phyloP scores from a whole-genome alignment of 2,113 vertebrate genomes.

The Xenotilapia flavipinnis region DNA sequence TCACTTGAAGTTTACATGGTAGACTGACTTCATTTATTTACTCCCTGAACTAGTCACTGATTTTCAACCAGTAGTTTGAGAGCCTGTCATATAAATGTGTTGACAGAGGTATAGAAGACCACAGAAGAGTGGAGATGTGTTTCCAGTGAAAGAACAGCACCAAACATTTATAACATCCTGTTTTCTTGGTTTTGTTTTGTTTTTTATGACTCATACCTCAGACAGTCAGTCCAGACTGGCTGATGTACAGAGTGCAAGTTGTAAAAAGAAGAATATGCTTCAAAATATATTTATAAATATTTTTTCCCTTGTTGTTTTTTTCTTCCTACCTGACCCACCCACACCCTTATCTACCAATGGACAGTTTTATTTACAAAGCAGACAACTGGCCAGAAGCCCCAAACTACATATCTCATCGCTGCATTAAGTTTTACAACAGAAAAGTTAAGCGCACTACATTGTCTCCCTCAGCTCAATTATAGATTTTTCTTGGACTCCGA shows the following conservation, averaged over 20 bases:
- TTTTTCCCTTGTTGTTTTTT: background rate
- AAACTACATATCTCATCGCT: background rate
- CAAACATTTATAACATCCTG: background rate
- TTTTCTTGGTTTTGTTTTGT: background rate
- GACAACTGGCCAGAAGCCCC: background rate
- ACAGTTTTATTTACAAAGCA: background rate
- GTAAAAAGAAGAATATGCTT: background rate
- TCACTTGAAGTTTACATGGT: background rate
- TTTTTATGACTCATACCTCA: background rate
- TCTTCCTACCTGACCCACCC: background rate
- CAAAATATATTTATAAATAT: background rate
- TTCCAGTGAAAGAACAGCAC: background rate
- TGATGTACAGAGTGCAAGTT: background rate
- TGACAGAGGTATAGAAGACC: background rate
- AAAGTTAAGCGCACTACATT: background rate
- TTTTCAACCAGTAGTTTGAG: constrained; percentile 17
- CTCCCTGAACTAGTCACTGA: background rate
- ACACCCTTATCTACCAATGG: background rate
- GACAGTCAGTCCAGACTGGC: background rate
- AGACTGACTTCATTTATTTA: background rate
- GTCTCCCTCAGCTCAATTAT: background rate
- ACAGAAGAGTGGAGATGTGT: background rate
- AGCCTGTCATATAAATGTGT: background rate
- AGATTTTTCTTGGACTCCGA: background rate
- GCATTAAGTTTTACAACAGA: background rate